These are phyloP conservation scores for Nemurella pictetii DNA, from an alignment of 2,888 invertebrate genomes.

Conservation along the genomic window DNA sequence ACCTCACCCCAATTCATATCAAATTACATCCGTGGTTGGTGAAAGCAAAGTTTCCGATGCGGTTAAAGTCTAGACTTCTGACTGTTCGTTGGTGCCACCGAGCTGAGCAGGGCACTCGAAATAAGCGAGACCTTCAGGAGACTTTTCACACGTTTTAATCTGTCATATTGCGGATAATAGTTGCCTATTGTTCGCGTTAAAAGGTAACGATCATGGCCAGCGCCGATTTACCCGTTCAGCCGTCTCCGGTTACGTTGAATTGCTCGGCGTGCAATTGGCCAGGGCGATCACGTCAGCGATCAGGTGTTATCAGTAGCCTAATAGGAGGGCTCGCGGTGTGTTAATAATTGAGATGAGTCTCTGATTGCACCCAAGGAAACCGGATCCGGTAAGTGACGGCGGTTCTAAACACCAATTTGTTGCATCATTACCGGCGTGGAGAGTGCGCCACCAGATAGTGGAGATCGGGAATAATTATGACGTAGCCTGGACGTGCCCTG, in stretches of 20 bases:
- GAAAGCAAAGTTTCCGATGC: neutral
- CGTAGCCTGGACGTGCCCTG: neutral
- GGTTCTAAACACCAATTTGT: conserved; percentile 30
- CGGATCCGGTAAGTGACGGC: conserved; percentile 16
- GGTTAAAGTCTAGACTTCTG: neutral
- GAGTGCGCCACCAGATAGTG: neutral
- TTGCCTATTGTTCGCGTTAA: neutral
- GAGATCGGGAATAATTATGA: neutral
- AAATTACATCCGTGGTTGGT: neutral
- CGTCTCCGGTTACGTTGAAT: neutral
- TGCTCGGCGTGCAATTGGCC: neutral
- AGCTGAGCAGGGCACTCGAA: too few species aligned
- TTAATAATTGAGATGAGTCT: conserved; percentile 28
- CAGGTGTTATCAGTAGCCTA: neutral
- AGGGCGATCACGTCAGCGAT: neutral
- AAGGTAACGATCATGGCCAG: neutral
- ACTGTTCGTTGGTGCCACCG: too few species aligned
- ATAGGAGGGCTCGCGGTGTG: neutral
- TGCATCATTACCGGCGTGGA: conserved; percentile 14
- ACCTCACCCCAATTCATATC: neutral
- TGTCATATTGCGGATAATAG: neutral
- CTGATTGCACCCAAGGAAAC: conserved; percentile 17
- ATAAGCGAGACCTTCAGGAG: too few species aligned
- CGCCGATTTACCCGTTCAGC: neutral
- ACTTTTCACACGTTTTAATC: too few species aligned